Conservation (phyloP, 2,113 vertebrate species). For the Choloepus hoffmanni region DNA sequence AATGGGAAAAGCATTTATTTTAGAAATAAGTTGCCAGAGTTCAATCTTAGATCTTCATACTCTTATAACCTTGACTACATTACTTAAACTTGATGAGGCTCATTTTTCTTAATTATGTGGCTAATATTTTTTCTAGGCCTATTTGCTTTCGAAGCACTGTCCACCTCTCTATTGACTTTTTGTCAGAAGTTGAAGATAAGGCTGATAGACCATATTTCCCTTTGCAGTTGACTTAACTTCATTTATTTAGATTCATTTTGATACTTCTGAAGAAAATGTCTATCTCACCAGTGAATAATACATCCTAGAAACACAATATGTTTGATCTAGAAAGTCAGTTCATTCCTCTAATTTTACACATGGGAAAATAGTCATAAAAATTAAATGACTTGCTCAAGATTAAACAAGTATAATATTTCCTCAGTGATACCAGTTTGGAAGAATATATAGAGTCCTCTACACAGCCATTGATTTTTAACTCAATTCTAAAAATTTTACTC, state of each 20-base stretch:
- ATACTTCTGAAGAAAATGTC: background rate
- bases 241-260: slow-evolving; percentile 10
- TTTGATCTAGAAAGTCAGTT: slow-evolving; percentile 21
- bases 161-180: background rate
- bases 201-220: background rate
- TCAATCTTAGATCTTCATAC: background rate
- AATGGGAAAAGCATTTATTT: slow-evolving; percentile 3
- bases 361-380: slow-evolving; percentile 11
- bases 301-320: background rate
- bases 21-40: background rate
- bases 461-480: background rate
- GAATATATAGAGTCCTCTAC: background rate
- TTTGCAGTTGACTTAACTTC: background rate
- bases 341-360: background rate
- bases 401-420: background rate
- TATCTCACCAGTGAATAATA: background rate
- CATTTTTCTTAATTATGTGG: slow-evolving; percentile 22
- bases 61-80: background rate
- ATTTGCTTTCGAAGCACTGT: background rate
- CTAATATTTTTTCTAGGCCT: background rate
- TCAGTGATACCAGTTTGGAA: background rate
- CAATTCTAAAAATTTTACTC: background rate
- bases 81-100: background rate
- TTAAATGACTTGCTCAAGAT: background rate
- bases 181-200: background rate